These are phyloP conservation scores for Uropetala carovei DNA, from an alignment of 2,888 invertebrate species.

Conservation along the genomic window DNA sequence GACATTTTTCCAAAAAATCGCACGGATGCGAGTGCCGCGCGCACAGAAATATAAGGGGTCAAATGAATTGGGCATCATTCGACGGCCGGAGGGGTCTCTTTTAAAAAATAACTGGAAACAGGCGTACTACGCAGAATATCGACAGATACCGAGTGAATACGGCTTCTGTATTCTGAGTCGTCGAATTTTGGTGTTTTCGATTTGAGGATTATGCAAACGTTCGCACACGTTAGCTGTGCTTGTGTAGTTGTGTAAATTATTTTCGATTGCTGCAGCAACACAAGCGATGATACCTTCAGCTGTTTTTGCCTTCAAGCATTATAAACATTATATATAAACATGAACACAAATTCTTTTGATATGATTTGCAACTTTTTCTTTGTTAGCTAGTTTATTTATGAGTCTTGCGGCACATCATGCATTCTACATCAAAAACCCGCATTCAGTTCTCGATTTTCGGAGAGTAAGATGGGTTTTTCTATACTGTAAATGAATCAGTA, in stretches of 20 bases:
- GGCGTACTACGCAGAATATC: no score
- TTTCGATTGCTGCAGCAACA: background rate
- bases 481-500: constrained; percentile 9
- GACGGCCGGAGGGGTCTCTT: background rate
- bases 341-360: background rate
- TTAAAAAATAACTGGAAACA: no score
- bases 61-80: background rate
- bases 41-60: no score
- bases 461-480: background rate
- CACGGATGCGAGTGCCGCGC: no score
- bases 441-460: background rate
- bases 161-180: background rate
- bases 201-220: background rate
- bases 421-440: background rate
- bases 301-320: background rate
- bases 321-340: background rate
- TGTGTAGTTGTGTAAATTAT: background rate
- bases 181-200: no score
- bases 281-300: background rate
- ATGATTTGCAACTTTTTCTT: background rate
- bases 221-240: background rate
- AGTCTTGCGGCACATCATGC: background rate
- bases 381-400: background rate
- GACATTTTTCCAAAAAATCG: background rate
- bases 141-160: background rate